Percentiles rank a stretch among this genome's conserved stretches.
Evolutionary conservation across 2,888 invertebrate genomes (phyloP).

Genomic region (Serrognathus titanus): DNA sequence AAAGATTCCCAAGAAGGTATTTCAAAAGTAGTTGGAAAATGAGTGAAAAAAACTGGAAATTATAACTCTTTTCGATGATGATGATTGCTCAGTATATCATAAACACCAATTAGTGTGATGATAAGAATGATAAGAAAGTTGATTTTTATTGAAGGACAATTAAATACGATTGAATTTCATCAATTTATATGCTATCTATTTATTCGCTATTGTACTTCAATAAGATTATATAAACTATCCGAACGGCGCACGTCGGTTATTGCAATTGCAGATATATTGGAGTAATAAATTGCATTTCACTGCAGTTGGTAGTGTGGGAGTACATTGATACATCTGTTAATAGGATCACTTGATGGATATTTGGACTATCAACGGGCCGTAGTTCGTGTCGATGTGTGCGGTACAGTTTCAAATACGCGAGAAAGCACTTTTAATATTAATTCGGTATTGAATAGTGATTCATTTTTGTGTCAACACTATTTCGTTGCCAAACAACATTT

Average conservation of each 20-base stretch:
- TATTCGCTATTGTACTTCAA: slow-evolving; percentile 4
- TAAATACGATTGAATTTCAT: not conserved
- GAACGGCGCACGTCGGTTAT: slow-evolving; percentile 10
- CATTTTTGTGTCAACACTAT: too few relatives aligned
- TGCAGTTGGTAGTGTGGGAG: slow-evolving; percentile 4
- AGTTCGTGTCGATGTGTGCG: not conserved
- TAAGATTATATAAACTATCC: slow-evolving; percentile 13
- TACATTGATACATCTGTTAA: slow-evolving; percentile 14
- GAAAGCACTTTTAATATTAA: not conserved
- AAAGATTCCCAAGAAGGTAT: not conserved
- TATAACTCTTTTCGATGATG: too few relatives aligned
- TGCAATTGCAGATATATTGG: slow-evolving; percentile 10
- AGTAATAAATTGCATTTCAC: slow-evolving; percentile 11
- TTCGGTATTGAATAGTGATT: not conserved
- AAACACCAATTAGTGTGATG: too few relatives aligned
- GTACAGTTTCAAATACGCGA: not conserved
- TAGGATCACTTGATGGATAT: slow-evolving; percentile 15
- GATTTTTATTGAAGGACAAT: too few relatives aligned
- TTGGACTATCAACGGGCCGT: slow-evolving; percentile 8
- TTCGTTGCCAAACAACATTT: too few relatives aligned
- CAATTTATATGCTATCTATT: not conserved
- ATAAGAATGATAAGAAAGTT: too few relatives aligned
- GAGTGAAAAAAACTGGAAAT: too few relatives aligned
- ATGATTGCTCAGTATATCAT: too few relatives aligned
- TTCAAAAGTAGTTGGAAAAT: not conserved